Evolutionary conservation across 2,113 vertebrate species (phyloP).

Genomic region (Festucalex cinctus): DNA sequence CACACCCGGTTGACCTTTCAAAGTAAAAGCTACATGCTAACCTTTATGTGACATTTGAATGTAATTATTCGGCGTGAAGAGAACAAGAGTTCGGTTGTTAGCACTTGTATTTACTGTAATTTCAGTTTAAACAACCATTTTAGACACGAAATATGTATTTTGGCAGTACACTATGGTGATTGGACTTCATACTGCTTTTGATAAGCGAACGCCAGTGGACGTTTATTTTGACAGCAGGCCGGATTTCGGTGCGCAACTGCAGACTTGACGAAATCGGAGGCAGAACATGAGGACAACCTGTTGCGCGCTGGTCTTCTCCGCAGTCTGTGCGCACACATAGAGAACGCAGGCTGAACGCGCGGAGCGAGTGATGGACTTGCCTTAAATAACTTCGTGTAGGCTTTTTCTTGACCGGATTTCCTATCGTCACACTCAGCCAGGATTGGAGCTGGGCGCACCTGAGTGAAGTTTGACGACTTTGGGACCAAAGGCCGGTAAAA

Average conservation of each 20-base stretch:
- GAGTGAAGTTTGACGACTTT: not conserved
- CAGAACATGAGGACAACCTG: slow-evolving; percentile 11
- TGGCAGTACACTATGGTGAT: not conserved
- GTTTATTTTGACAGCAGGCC: slow-evolving; percentile 45
- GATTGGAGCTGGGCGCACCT: not conserved
- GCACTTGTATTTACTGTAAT: not conserved
- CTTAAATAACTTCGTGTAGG: no score
- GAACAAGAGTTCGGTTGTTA: not conserved
- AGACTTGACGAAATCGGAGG: slow-evolving; percentile 8
- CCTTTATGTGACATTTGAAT: no score
- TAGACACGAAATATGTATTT: not conserved
- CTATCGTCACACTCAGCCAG: not conserved
- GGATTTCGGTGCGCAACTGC: slow-evolving; percentile 1
- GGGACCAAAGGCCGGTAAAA: not conserved
- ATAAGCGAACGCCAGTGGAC: not conserved
- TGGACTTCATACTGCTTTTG: not conserved
- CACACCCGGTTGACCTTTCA: no score
- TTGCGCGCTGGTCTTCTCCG: slow-evolving; percentile 40
- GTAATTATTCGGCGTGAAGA: no score
- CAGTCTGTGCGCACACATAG: not conserved
- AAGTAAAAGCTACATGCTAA: no score
- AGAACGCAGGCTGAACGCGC: slow-evolving; percentile 7
- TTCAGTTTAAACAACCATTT: not conserved
- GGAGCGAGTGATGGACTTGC: slow-evolving; percentile 16
- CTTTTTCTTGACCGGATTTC: slow-evolving; percentile 15